Evolutionary conservation across 2,797 vertebrate species (phyloP), one percentile per base, ranked within the genome.

Genomic region (Oophaga sylvatica): DNA sequence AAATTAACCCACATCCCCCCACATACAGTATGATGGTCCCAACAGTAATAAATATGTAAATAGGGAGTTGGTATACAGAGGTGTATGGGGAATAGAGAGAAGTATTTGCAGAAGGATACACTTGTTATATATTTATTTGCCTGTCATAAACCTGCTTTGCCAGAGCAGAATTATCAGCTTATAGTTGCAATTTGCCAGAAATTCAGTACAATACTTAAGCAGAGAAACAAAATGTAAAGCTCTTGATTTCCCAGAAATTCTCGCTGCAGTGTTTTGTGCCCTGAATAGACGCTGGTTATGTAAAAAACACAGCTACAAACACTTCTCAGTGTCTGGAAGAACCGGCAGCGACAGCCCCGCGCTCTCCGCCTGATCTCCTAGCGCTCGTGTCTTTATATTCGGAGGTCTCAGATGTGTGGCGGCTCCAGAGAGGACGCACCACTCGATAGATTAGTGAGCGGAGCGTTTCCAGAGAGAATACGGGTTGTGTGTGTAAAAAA

Each of bases 301-400:
- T 82, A 82, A 87, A 57, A 65, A 57, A 41, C 60, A 20, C 70
- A 67, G 70, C 63, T 60, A 80, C 79, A 84, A 84, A 84, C 87
- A 88, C 81, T 84, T 88, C 31, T 79, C 63, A 59, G 81, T 26
- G 26, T 26, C 80, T 70, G 68, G 57, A 73, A 70, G 78, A 68
- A 65, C 77, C 67, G 15, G 3, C 57, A 41, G 60, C 73, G 75
- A 48, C 62, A 78, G 80, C 62, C 60, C 78, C 15, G 41, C 11
- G 48, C 73, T 53, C 45, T 53, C 31, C 0, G 26, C 53, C 22
- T 41, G 31, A 60, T 48, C 62, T 79, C 63, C 81, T 60, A 88
- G 87, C 71, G 75, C 20, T 53, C 70, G 48, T 20, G 22, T 67
- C 68, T 26, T 13, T 75, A 22, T 48, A 76, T n/a, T 31, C 76